Percentiles rank a stretch among this genome's conserved stretches.
These are phyloP conservation scores for Pseudococcus viburni DNA, from an alignment of 2,888 invertebrate species.

Conservation along the genomic window DNA sequence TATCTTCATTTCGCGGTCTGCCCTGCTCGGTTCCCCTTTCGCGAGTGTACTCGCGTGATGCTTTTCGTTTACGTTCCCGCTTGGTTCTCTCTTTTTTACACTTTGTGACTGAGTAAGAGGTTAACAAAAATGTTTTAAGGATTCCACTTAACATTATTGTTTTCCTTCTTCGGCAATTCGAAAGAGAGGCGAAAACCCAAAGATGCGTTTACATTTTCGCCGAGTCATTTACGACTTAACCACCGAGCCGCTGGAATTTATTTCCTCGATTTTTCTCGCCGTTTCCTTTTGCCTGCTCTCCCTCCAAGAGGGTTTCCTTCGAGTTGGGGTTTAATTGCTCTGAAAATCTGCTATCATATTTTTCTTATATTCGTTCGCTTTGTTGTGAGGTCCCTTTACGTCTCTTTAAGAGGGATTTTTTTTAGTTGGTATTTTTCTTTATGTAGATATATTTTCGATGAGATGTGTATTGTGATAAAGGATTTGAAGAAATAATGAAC, in stretches of 20 bases:
- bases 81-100: neutral
- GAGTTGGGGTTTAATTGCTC: slow-evolving; percentile 27
- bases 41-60: neutral
- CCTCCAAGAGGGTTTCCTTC: neutral
- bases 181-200: slow-evolving; percentile 35
- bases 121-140: slow-evolving; percentile 61
- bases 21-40: neutral
- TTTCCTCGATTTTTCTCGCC: slow-evolving; percentile 49
- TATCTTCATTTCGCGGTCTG: slow-evolving; percentile 57
- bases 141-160: slow-evolving; percentile 57
- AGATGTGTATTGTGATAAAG: too few species aligned
- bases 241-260: slow-evolving; percentile 11
- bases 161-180: slow-evolving; percentile 54
- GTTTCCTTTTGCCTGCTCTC: neutral
- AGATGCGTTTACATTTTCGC: slow-evolving; percentile 57
- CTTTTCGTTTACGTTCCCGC: neutral
- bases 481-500: too few species aligned
- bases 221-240: slow-evolving; percentile 58
- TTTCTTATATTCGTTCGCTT: neutral
- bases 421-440: neutral
- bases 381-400: neutral
- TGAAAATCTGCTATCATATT: slow-evolving; percentile 27
- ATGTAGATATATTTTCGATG: neutral
- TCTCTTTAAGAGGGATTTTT: neutral
- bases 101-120: slow-evolving; percentile 39